Percentiles rank a stretch among this genome's conserved stretches.
Conservation (phyloP, 2,113 vertebrate genomes). For the Microtus ochrogaster region DNA sequence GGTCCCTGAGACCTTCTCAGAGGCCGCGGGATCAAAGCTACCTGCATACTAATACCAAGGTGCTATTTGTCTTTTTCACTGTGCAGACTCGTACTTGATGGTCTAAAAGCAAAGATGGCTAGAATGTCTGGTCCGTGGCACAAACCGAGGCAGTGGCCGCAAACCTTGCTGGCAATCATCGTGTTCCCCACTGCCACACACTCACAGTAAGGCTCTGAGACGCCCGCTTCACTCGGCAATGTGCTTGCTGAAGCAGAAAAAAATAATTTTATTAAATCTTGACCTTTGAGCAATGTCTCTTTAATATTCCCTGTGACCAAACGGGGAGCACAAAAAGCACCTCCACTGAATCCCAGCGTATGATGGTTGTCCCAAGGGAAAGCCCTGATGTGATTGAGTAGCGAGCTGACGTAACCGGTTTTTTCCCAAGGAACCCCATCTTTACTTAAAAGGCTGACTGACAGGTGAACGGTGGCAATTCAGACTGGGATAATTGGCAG, state of each 20-base stretch:
- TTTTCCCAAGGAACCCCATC: conserved; percentile 60
- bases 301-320: conserved; percentile 64
- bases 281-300: conserved; percentile 59
- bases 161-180: not conserved
- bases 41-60: not conserved
- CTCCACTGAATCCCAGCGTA: conserved; percentile 29
- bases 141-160: not conserved
- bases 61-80: not conserved
- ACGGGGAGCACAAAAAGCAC: conserved; percentile 7
- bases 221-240: conserved; percentile 4
- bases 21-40: not conserved
- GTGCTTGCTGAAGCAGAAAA: conserved; percentile 39
- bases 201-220: not conserved
- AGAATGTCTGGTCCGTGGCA: not conserved
- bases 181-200: not conserved
- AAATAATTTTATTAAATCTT: conserved; percentile 67
- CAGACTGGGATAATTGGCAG: conserved; percentile 64
- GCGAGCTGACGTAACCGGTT: conserved; percentile 55
- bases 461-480: conserved; percentile 74
- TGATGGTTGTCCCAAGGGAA: conserved; percentile 52
- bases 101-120: not conserved
- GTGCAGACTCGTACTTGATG: not conserved
- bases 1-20: not conserved
- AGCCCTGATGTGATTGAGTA: conserved; percentile 58
- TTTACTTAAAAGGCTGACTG: conserved; percentile 72